phyloP scores from a whole-genome alignment of 2,797 vertebrate species.

The Acipenser ruthenus region DNA sequence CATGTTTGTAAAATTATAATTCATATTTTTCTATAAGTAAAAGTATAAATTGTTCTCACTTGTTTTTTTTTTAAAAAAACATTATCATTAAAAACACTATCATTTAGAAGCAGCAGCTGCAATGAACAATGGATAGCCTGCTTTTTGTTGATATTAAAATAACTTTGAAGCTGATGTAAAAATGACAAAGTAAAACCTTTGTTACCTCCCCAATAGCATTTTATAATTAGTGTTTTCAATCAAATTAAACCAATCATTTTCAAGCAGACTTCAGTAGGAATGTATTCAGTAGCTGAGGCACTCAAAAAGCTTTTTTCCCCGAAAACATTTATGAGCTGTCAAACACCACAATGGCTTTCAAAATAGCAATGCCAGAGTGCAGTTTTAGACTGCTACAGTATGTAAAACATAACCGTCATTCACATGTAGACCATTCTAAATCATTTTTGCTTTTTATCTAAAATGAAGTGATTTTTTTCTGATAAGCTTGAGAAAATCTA shows the following conservation, averaged over 20 bases:
- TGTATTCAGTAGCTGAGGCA: background rate
- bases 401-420: no score
- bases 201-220: background rate
- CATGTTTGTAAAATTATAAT: no score
- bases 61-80: background rate
- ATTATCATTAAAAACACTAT: background rate
- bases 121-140: background rate
- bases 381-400: no score
- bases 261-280: background rate
- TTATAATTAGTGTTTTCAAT: slow-evolving; percentile 1
- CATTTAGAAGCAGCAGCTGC: background rate
- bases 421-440: no score
- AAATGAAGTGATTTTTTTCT: no score
- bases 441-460: no score
- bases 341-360: no score
- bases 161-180: background rate
- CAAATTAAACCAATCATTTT: slow-evolving; percentile 1
- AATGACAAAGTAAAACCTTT: slow-evolving; percentile 1
- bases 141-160: background rate
- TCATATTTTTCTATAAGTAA: no score
- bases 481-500: no score
- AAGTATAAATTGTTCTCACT: background rate
- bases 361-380: no score
- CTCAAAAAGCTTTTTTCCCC: no score
- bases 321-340: no score